Conservation (phyloP, 1,140 invertebrate genomes). For the Drosophila suzukii region DNA sequence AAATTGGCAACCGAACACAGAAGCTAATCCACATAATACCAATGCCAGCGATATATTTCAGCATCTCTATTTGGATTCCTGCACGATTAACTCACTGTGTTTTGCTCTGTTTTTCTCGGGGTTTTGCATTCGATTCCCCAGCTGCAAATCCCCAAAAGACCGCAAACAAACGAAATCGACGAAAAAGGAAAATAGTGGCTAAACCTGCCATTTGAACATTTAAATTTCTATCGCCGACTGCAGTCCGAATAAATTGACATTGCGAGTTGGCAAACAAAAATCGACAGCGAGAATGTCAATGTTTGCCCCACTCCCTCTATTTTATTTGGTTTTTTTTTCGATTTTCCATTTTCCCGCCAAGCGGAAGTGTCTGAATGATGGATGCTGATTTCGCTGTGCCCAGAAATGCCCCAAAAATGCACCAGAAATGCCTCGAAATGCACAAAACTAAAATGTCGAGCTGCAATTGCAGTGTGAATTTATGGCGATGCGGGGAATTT, state of each 20-base stretch:
- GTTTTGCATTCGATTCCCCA: conserved; percentile 11
- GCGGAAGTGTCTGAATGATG: conserved; percentile 28
- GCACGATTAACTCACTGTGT: conserved; percentile 20
- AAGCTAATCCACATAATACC: conserved; percentile 42
- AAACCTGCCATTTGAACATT: conserved; percentile 44
- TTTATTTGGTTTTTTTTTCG: background rate
- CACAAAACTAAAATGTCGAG: conserved; percentile 15
- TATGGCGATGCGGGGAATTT: conserved; percentile 25
- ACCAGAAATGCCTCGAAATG: background rate
- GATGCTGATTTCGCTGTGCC: conserved; percentile 29
- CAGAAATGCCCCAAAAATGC: background rate
- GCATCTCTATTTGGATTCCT: conserved; percentile 1
- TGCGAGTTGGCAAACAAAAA: conserved; percentile 19
- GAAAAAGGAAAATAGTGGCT: conserved; percentile 18
- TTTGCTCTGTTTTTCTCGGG: conserved; percentile 9
- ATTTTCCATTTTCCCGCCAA: conserved; percentile 4
- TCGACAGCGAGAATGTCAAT: conserved; percentile 38
- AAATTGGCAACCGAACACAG: conserved; percentile 26
- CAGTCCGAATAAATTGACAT: conserved; percentile 43
- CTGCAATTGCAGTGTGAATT: conserved; percentile 25
- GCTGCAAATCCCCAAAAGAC: conserved; percentile 37
- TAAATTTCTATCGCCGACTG: conserved; percentile 43
- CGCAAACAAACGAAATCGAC: conserved; percentile 42
- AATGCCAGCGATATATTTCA: conserved; percentile 10
- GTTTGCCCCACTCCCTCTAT: conserved; percentile 8